A percentile compares a stretch with the other conserved stretches of the same genome.
Conservation (phyloP, 2,113 vertebrate species). For the Microtus pennsylvanicus region DNA sequence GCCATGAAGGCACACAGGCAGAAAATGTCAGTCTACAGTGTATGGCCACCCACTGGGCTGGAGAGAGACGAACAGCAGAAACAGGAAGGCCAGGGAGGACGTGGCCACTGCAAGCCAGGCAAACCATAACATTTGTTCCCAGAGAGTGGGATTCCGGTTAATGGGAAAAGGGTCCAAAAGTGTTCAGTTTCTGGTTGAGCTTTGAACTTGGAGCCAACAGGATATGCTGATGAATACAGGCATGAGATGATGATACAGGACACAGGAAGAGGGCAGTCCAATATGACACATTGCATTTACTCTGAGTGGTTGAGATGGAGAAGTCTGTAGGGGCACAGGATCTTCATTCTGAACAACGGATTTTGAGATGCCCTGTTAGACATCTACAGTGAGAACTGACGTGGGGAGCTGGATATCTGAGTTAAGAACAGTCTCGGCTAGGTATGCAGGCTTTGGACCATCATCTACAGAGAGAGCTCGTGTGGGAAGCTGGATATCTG, state of each 20-base stretch:
- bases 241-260: neutral
- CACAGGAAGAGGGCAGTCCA: neutral
- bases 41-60: neutral
- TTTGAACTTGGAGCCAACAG: neutral
- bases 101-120: neutral
- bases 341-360: neutral
- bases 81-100: neutral
- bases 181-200: neutral
- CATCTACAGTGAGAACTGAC: neutral
- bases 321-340: neutral
- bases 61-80: neutral
- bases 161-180: neutral
- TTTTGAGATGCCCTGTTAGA: neutral
- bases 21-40: constrained; percentile 13
- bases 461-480: neutral
- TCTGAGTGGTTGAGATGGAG: neutral
- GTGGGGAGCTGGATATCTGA: neutral
- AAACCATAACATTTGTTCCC: neutral
- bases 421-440: neutral
- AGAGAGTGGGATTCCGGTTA: neutral
- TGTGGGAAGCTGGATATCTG: neutral
- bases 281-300: neutral
- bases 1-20: neutral
- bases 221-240: neutral
- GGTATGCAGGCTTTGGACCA: neutral